phyloP scores from a whole-genome alignment of 1,140 invertebrate genomes.

The Temnothorax longispinosus region DNA sequence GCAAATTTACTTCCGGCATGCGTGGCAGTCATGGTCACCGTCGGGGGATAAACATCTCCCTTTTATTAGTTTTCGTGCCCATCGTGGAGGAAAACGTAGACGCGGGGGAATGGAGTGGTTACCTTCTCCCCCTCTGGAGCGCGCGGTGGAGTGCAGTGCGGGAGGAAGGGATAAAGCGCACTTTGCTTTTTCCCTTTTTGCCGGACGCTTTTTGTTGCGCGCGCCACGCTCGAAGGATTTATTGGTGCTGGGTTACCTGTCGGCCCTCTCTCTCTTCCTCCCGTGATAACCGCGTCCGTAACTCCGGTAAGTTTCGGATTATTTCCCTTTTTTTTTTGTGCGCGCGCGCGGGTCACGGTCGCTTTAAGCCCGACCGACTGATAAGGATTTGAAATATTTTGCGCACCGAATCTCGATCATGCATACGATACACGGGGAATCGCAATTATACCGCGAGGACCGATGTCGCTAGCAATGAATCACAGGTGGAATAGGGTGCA shows the following conservation, averaged over 20 bases:
- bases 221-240: slow-evolving; percentile 64
- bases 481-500: background rate
- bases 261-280: slow-evolving; percentile 43
- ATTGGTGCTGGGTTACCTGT: slow-evolving; percentile 63
- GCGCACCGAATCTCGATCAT: slow-evolving; percentile 18
- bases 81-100: slow-evolving; percentile 20
- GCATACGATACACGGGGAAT: slow-evolving; percentile 25
- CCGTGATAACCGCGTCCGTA: slow-evolving; percentile 39
- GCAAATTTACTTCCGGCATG: slow-evolving; percentile 59
- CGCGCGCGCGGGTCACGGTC: slow-evolving; percentile 9
- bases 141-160: background rate
- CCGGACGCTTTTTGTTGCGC: slow-evolving; percentile 1
- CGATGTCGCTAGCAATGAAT: slow-evolving; percentile 22
- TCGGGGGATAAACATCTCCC: slow-evolving; percentile 22
- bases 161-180: slow-evolving; percentile 19
- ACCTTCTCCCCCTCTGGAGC: background rate
- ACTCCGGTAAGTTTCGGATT: slow-evolving; percentile 54
- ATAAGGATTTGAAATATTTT: slow-evolving; percentile 64
- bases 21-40: slow-evolving; percentile 26
- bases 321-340: slow-evolving; percentile 52
- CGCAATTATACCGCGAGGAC: slow-evolving; percentile 50
- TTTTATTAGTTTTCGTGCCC: slow-evolving; percentile 58
- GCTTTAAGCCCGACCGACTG: slow-evolving; percentile 33
- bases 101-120: slow-evolving; percentile 7
- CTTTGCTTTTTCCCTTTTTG: slow-evolving; percentile 54